Conservation (phyloP, 2,888 invertebrate genomes). For the Zygogramma bicolorata region DNA sequence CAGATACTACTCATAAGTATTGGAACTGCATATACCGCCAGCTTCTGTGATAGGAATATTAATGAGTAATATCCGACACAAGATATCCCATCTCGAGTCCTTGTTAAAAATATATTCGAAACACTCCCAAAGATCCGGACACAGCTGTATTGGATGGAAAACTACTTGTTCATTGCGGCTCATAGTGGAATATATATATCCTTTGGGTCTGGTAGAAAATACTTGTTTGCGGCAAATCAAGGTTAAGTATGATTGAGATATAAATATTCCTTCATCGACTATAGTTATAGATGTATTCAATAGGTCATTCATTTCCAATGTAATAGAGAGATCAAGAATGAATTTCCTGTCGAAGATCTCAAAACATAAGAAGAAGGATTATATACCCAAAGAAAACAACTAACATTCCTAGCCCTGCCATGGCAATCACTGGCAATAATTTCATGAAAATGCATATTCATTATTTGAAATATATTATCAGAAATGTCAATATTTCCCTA, state of each 20-base stretch:
- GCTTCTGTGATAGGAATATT: neutral
- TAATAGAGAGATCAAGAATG: too few relatives aligned
- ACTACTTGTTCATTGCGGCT: constrained; percentile 16
- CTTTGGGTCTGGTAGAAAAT: neutral
- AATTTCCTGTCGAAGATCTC: too few relatives aligned
- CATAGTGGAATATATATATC: neutral
- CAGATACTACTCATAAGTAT: neutral
- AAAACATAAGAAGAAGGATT: too few relatives aligned
- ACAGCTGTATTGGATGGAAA: too few relatives aligned
- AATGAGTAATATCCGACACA: neutral
- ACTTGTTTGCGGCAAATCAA: neutral
- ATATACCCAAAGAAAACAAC: too few relatives aligned
- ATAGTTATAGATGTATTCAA: too few relatives aligned
- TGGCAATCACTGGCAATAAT: too few relatives aligned
- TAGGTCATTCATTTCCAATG: too few relatives aligned
- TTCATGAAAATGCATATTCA: too few relatives aligned
- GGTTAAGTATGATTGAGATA: neutral
- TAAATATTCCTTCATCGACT: neutral
- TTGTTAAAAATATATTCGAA: constrained; percentile 29
- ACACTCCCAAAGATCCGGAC: constrained; percentile 20
- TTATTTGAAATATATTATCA: too few relatives aligned
- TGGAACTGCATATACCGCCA: neutral
- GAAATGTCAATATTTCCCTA: too few relatives aligned
- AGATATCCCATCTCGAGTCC: neutral
- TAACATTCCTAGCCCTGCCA: too few relatives aligned